Percentiles rank a stretch among this genome's conserved stretches.
phyloP scores from a whole-genome alignment of 1,140 invertebrate genomes.

The Cephus cinctus region DNA sequence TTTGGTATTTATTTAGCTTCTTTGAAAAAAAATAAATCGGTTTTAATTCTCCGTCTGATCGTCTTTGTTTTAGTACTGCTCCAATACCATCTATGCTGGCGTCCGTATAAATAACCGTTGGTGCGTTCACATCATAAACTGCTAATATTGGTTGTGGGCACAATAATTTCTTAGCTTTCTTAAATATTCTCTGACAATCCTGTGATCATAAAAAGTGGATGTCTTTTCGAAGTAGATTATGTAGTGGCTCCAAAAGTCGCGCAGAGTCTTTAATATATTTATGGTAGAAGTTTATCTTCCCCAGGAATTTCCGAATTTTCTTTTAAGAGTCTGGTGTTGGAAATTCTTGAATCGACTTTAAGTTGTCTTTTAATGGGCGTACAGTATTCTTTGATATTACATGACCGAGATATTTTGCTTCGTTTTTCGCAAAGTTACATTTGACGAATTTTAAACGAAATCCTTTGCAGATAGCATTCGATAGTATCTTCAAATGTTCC shows the following conservation, averaged over 20 bases:
- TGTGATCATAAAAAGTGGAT: slow-evolving; percentile 22
- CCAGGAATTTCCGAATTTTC: slow-evolving; percentile 21
- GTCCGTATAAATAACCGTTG: slow-evolving; percentile 10
- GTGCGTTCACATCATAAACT: slow-evolving; percentile 4
- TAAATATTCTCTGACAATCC: slow-evolving; percentile 23
- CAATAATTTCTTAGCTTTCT: slow-evolving; percentile 21
- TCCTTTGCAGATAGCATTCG: slow-evolving; percentile 9
- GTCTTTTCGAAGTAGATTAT: slow-evolving; percentile 24
- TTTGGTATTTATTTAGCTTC: too few relatives aligned
- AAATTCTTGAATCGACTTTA: slow-evolving; percentile 21
- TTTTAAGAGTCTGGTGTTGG: slow-evolving; percentile 16
- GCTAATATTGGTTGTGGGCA: slow-evolving; percentile 9
- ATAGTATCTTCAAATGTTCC: slow-evolving; percentile 13
- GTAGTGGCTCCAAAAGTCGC: slow-evolving; percentile 17
- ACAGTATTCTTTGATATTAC: slow-evolving; percentile 16
- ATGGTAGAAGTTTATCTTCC: slow-evolving; percentile 19
- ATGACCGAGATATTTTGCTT: slow-evolving; percentile 21
- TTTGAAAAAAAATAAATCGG: not conserved
- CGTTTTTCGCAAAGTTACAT: slow-evolving; percentile 21
- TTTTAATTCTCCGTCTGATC: slow-evolving; percentile 5
- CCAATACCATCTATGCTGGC: slow-evolving; percentile 9
- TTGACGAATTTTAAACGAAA: slow-evolving; percentile 25
- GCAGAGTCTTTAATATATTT: slow-evolving; percentile 18
- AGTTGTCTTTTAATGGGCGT: slow-evolving; percentile 17
- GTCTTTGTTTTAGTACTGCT: slow-evolving; percentile 11